Conservation (phyloP, 2,888 invertebrate species). For the Amphimallon solstitiale region DNA sequence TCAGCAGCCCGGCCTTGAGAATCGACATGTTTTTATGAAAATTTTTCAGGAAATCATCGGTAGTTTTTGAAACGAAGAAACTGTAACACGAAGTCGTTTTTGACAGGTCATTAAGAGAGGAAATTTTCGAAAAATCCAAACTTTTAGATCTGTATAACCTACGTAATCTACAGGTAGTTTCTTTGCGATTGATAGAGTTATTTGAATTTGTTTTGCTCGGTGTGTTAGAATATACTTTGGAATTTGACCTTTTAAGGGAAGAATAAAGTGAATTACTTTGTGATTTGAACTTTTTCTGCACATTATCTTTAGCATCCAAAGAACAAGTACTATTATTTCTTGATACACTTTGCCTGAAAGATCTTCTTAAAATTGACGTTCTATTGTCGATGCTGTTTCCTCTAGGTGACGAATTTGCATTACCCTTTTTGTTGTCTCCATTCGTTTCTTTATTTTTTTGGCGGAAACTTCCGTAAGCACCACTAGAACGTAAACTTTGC, state of each 20-base stretch:
- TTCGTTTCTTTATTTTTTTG: constrained; percentile 6
- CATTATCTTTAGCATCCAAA: neutral
- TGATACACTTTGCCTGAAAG: constrained; percentile 7
- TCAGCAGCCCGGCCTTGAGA: constrained; percentile 25
- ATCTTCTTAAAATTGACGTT: constrained; percentile 20
- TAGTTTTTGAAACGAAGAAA: constrained; percentile 16
- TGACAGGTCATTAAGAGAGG: constrained; percentile 4
- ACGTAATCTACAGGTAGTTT: neutral
- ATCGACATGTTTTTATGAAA: constrained; percentile 31
- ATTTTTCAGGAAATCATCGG: constrained; percentile 23
- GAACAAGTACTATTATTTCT: neutral
- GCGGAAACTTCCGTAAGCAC: constrained; percentile 17
- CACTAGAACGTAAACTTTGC: constrained; percentile 14
- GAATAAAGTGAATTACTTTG: neutral
- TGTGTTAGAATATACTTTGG: neutral
- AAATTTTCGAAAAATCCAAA: constrained; percentile 9
- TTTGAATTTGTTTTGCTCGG: neutral
- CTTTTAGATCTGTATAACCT: constrained; percentile 15
- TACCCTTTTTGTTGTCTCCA: neutral
- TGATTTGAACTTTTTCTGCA: neutral
- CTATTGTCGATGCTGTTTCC: constrained; percentile 30
- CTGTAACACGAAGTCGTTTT: constrained; percentile 2
- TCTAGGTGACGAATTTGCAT: constrained; percentile 3
- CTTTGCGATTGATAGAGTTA: neutral
- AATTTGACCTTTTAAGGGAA: neutral